Base-by-base conservation (phyloP, 2,113 vertebrate genomes). In the Menura novaehollandiae region DNA sequence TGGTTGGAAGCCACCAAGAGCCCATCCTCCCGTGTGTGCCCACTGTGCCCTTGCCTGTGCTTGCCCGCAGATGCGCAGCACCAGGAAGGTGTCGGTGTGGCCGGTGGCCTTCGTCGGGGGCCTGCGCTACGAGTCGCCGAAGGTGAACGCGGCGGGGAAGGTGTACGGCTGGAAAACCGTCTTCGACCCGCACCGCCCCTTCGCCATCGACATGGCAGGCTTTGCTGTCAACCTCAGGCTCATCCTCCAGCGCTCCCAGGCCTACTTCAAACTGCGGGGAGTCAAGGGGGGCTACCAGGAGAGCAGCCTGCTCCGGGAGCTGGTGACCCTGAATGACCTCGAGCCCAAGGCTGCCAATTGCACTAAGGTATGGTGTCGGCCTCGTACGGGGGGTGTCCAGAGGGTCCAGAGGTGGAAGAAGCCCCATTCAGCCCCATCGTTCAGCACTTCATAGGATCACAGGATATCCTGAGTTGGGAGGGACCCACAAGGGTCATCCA, bases 341-440 rank as follows among this genome's bases (percentile, higher is more conserved):
- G 99, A 99, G 97, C 99, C 99, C 27, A 99, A 99, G 98, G 99
- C 99, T 49, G 99, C 99, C 97, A 99, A 99, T 94, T 99, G 99
- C 99, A 99, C 99, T 97, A 99, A 99, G 99, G 99, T 99, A 98
- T 4, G 93, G 30, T 1, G 39, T 18, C 1, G 6, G 41, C 12
- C 18, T 49, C 3, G 0, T 1, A 3, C 0, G 0, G 1, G 58
- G 37, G 9, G 0, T 15, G 7, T 4, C n/a, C n/a, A n/a, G 9
- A 27, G 69, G 44, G 9, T 23, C 0, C 7, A 10, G 13, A 41
- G 27, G 3, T 8, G 46, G 64, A 14, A 15, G 24, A 19, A 26
- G 43, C 1, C 3, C 2, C 3, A 0, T 12, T 4, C 37, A 37
- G 20, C 9, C 4, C 10, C 23, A 0, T 13, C 21, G 0, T 19